phyloP scores from a whole-genome alignment of 2,113 vertebrate genomes.

The Hippocampus mohnikei region DNA sequence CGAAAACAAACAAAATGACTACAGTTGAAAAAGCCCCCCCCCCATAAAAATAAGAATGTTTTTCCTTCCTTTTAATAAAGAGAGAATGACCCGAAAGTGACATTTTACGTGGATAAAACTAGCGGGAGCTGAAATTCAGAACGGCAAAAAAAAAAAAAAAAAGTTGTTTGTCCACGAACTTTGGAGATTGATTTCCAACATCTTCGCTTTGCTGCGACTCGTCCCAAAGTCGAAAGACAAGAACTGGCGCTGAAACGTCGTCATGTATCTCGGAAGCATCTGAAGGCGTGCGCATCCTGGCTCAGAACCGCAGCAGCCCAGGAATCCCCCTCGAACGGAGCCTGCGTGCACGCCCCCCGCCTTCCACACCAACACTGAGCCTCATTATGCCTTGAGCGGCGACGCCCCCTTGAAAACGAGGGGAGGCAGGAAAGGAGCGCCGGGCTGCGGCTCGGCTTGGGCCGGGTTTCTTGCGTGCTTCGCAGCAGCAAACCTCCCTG shows the following conservation, averaged over 20 bases:
- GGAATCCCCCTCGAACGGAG: slow-evolving; percentile 16
- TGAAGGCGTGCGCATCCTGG: neutral
- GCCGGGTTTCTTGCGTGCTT: neutral
- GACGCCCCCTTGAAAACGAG: slow-evolving; percentile 25
- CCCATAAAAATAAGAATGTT: too few species aligned
- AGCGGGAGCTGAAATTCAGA: too few species aligned
- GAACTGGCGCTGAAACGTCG: neutral
- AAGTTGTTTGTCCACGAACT: too few species aligned
- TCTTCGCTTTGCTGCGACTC: neutral
- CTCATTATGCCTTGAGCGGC: slow-evolving; percentile 27
- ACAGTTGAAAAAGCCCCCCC: too few species aligned
- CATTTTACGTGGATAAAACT: too few species aligned
- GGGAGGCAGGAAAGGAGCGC: slow-evolving; percentile 7
- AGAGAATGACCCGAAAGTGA: too few species aligned
- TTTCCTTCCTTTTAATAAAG: too few species aligned
- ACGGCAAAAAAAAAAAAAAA: too few species aligned
- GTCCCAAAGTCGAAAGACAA: too few species aligned
- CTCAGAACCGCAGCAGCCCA: neutral
- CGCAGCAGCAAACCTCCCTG: neutral
- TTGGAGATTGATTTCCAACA: neutral
- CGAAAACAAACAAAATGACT: too few species aligned
- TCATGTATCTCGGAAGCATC: neutral
- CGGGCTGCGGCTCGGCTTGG: neutral
- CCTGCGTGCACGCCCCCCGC: neutral
- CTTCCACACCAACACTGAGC: slow-evolving; percentile 42